phyloP scores from a whole-genome alignment of 37 sponge, comb jelly and placozoan species.

The Oopsacas minuta region DNA sequence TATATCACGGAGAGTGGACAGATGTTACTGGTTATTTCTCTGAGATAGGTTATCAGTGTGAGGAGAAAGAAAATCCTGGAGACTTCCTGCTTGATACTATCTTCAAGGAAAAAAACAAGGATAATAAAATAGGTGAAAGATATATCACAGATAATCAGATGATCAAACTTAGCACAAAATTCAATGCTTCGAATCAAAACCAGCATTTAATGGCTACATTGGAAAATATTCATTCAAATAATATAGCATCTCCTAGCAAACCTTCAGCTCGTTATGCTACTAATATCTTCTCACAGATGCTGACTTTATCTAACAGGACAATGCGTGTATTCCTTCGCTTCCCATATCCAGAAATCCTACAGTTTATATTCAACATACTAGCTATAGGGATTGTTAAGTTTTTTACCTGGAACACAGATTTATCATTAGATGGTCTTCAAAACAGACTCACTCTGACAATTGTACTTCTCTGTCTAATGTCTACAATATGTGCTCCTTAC shows the following conservation, averaged over 20 bases:
- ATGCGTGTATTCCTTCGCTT: background rate
- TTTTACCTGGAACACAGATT: slow-evolving; percentile 22
- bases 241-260: background rate
- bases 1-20: slow-evolving; percentile 33
- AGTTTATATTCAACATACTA: background rate
- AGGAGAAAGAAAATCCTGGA: background rate
- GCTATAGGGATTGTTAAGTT: slow-evolving; percentile 34
- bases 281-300: background rate
- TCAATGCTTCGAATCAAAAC: background rate
- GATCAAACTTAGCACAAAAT: background rate
- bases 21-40: slow-evolving; percentile 27
- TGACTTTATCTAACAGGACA: background rate
- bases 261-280: background rate
- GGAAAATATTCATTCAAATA: background rate
- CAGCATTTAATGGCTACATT: background rate
- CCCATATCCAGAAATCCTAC: background rate
- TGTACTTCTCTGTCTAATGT: background rate
- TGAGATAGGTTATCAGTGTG: background rate
- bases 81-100: background rate
- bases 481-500: background rate
- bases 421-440: background rate
- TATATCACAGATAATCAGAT: background rate
- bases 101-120: background rate
- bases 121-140: background rate
- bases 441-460: slow-evolving; percentile 19